Conservation (phyloP, 1,140 invertebrate species). For the Maniola jurtina region DNA sequence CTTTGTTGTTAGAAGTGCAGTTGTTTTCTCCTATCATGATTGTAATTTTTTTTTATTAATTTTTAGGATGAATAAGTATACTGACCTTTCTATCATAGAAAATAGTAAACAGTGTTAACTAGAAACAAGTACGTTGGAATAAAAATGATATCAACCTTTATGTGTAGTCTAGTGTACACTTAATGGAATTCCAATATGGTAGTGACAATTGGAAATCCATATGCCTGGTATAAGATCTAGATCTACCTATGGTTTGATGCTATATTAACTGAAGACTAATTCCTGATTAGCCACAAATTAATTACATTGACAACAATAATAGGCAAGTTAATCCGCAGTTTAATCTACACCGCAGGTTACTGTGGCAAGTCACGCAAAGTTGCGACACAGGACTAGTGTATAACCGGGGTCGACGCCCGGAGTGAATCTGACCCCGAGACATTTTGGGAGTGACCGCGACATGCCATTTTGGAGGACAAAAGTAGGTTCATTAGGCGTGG, state of each 20-base stretch:
- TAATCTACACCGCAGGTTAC: neutral
- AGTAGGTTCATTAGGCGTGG: neutral
- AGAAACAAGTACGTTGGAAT: too few species aligned
- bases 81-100: too few species aligned
- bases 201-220: too few species aligned
- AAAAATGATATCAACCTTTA: too few species aligned
- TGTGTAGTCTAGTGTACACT: too few species aligned
- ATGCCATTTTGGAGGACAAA: neutral
- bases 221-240: too few species aligned
- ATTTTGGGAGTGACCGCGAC: constrained; percentile 3
- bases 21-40: too few species aligned
- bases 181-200: too few species aligned
- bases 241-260: neutral
- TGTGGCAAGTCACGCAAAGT: neutral
- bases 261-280: neutral
- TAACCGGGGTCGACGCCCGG: neutral
- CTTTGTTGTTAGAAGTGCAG: neutral
- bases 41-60: too few species aligned
- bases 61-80: too few species aligned
- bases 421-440: constrained; percentile 2
- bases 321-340: neutral
- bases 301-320: constrained; percentile 1
- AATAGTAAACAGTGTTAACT: too few species aligned
- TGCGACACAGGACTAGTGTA: neutral
- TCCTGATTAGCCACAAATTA: neutral